Conservation (phyloP, 1,140 invertebrate genomes). For the Pogonus chalceus region DNA sequence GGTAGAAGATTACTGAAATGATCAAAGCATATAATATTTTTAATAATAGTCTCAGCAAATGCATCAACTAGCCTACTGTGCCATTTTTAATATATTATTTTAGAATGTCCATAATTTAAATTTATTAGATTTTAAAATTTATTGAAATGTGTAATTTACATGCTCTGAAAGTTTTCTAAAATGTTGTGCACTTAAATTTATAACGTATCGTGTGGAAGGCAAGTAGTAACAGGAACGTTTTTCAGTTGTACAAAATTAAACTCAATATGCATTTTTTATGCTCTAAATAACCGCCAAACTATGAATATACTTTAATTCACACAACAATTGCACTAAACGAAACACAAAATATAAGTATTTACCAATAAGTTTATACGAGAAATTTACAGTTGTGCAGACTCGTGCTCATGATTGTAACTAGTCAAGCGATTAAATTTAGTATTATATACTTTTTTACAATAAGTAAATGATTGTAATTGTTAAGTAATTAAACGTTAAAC, state of each 20-base stretch:
- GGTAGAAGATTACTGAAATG: no score
- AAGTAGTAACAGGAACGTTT: neutral
- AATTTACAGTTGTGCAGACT: no score
- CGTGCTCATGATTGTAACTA: no score
- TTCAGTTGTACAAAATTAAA: neutral
- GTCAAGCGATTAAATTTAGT: no score
- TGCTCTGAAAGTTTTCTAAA: slow-evolving; percentile 1
- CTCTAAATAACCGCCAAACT: neutral
- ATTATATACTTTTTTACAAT: no score
- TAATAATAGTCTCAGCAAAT: no score
- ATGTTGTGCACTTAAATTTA: slow-evolving; percentile 6
- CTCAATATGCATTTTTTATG: slow-evolving; percentile 2
- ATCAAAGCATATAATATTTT: no score
- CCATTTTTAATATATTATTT: neutral
- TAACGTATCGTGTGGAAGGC: neutral
- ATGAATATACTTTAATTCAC: neutral
- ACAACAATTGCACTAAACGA: neutral
- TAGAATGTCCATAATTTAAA: slow-evolving; percentile 3
- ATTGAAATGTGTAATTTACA: slow-evolving; percentile 7
- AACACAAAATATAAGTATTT: no score
- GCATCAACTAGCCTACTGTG: no score
- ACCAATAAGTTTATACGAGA: no score
- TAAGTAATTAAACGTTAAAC: no score
- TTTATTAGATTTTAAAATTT: slow-evolving; percentile 6
- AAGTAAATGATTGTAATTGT: no score